These are phyloP conservation scores for Hydraecia micacea DNA, from an alignment of 2,888 invertebrate species.

Conservation along the genomic window DNA sequence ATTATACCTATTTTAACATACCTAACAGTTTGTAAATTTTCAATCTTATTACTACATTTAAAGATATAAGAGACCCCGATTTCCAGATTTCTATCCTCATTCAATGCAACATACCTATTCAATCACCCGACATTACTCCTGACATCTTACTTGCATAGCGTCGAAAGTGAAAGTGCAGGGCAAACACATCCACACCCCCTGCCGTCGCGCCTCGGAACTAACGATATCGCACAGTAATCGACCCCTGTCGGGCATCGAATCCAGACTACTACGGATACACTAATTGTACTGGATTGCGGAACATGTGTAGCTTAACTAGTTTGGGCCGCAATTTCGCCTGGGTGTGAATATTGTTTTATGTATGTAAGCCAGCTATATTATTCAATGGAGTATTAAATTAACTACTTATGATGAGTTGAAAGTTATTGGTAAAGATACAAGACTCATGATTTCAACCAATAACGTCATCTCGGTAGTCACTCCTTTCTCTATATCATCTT, in stretches of 20 bases:
- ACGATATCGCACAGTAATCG: conserved; percentile 41
- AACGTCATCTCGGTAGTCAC: neutral
- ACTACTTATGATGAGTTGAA: too few relatives aligned
- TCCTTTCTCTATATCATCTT: neutral
- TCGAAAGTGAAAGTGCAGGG: conserved; percentile 37
- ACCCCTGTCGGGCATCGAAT: conserved; percentile 26
- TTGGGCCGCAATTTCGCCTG: neutral
- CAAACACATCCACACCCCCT: conserved; percentile 31
- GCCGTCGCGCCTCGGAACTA: conserved; percentile 16
- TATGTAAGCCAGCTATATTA: neutral
- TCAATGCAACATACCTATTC: neutral
- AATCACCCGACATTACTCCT: conserved; percentile 5
- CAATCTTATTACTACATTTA: neutral
- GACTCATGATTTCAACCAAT: neutral
- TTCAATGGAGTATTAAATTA: neutral
- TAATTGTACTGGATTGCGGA: conserved; percentile 44
- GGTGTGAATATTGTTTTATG: neutral
- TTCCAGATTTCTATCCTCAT: too few relatives aligned
- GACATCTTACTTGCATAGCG: neutral
- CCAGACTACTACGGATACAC: conserved; percentile 9
- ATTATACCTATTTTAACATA: neutral
- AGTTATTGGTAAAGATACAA: neutral
- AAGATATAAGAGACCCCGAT: too few relatives aligned
- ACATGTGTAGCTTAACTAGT: conserved; percentile 24
- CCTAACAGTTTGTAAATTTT: neutral